Evolutionary conservation across 2,113 vertebrate genomes (phyloP).

Genomic region (Blennius ocellaris): DNA sequence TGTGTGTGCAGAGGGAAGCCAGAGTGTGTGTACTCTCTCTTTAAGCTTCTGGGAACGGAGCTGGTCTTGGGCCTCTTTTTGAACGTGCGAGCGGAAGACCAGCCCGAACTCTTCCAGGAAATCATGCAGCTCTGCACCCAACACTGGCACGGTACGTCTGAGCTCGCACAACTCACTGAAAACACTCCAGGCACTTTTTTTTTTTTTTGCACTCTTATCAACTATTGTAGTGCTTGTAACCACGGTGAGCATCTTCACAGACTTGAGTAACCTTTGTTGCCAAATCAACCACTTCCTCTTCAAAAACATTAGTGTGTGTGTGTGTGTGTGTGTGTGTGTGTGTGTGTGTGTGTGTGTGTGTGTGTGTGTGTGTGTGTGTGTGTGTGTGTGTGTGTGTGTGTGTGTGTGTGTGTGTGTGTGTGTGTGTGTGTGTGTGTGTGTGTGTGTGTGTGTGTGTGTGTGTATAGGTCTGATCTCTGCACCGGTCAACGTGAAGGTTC

Average conservation of each 20-base stretch:
- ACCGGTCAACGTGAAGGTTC: conserved; percentile 74
- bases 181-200: too few relatives aligned
- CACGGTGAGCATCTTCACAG: neutral
- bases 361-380: too few relatives aligned
- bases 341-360: too few relatives aligned
- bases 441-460: neutral
- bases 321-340: too few relatives aligned
- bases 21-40: conserved; percentile 65
- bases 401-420: too few relatives aligned
- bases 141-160: conserved; percentile 75
- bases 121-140: conserved; percentile 74
- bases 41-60: conserved; percentile 74
- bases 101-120: conserved; percentile 71
- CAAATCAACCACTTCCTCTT: conserved; percentile 26
- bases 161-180: too few relatives aligned
- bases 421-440: too few relatives aligned
- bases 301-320: too few relatives aligned
- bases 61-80: conserved; percentile 78
- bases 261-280: conserved; percentile 13
- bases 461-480: conserved; percentile 77
- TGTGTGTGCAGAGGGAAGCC: conserved; percentile 54
- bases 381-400: too few relatives aligned
- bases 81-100: conserved; percentile 70
- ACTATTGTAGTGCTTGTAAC: neutral
- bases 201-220: too few relatives aligned